phyloP scores from a whole-genome alignment of 2,113 vertebrate species.

The Sebastes schlegelii region DNA sequence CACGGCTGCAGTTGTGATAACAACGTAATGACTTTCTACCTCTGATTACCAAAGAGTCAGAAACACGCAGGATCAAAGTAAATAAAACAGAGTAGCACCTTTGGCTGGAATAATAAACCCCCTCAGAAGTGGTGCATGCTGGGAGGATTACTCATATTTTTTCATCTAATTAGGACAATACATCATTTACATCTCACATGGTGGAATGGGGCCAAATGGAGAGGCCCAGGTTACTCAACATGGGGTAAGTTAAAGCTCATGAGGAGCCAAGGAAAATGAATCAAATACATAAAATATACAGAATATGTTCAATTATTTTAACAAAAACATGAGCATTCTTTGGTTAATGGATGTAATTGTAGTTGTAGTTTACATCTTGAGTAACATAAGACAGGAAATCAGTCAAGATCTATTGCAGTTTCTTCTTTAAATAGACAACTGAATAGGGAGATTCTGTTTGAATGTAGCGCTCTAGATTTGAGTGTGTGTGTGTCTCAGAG shows the following conservation, averaged over 20 bases:
- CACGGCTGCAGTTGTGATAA: slow-evolving; percentile 80
- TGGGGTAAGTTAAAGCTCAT: slow-evolving; percentile 45
- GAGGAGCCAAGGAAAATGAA: slow-evolving; percentile 59
- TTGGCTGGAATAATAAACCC: slow-evolving; percentile 85
- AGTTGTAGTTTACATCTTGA: slow-evolving; percentile 34
- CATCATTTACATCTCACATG: slow-evolving; percentile 81
- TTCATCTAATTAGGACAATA: slow-evolving; percentile 86
- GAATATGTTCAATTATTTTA: slow-evolving; percentile 51
- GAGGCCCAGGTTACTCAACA: slow-evolving; percentile 64
- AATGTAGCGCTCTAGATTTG: slow-evolving; percentile 27
- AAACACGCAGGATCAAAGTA: slow-evolving; percentile 83
- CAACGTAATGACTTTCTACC: slow-evolving; percentile 81
- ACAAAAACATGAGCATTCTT: slow-evolving; percentile 42
- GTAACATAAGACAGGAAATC: slow-evolving; percentile 48
- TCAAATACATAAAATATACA: slow-evolving; percentile 56
- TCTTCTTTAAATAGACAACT: slow-evolving; percentile 55
- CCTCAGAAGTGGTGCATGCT: slow-evolving; percentile 81
- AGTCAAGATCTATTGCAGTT: slow-evolving; percentile 31
- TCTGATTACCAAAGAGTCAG: slow-evolving; percentile 80
- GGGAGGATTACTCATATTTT: slow-evolving; percentile 85
- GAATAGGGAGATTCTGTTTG: slow-evolving; percentile 26
- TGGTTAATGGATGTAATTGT: slow-evolving; percentile 42
- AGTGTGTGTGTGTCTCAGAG: slow-evolving; percentile 60
- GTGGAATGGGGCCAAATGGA: slow-evolving; percentile 58
- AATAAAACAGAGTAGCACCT: slow-evolving; percentile 83